phyloP scores from a whole-genome alignment of 1,140 invertebrate genomes.

The Carposina sasakii region DNA sequence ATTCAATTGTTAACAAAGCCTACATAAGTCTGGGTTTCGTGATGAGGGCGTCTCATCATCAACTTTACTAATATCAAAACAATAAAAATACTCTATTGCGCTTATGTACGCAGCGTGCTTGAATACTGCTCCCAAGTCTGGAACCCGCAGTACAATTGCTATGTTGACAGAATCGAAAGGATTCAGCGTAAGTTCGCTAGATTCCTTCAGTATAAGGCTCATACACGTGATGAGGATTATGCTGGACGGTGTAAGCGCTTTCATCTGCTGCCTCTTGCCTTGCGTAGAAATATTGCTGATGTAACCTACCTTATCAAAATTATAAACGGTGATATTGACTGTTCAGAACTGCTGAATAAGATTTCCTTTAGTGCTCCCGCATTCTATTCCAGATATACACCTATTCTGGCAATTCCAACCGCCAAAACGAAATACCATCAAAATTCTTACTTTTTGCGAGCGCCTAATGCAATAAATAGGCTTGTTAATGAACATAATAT shows the following conservation, averaged over 20 bases:
- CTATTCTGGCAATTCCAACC: no score
- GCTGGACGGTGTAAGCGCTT: neutral
- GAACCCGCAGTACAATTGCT: neutral
- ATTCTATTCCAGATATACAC: no score
- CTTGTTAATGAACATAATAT: no score
- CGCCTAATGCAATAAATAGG: no score
- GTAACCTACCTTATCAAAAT: neutral
- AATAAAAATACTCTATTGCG: constrained; percentile 9
- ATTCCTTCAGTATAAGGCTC: neutral
- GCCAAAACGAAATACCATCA: no score
- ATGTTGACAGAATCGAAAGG: neutral
- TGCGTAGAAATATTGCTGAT: neutral
- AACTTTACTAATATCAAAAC: constrained; percentile 2
- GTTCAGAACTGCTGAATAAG: neutral
- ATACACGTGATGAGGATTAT: neutral
- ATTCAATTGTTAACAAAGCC: constrained; percentile 1
- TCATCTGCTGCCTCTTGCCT: neutral
- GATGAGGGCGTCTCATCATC: neutral
- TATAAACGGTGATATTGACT: neutral
- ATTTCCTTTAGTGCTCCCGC: neutral
- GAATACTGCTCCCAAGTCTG: constrained; percentile 9
- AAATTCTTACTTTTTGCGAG: no score
- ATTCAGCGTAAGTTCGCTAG: constrained; percentile 3
- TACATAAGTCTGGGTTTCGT: constrained; percentile 3
- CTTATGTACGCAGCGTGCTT: neutral